phyloP scores from a whole-genome alignment of 2,113 vertebrate genomes.

The Lepus europaeus region DNA sequence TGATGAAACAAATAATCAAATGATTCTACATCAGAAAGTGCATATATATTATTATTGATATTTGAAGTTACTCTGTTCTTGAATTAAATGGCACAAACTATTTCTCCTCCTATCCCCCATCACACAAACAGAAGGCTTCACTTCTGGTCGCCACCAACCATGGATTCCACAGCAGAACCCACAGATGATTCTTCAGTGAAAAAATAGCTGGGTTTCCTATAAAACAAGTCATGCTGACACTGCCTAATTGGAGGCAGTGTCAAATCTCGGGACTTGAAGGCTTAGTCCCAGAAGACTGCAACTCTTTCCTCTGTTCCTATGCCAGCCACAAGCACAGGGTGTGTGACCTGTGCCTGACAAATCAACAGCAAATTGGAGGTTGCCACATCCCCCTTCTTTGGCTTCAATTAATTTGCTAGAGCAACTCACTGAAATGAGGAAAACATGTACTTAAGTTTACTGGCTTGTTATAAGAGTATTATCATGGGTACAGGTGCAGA shows the following conservation, averaged over 20 bases:
- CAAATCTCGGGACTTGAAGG: neutral
- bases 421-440: neutral
- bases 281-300: neutral
- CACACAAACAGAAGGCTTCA: neutral
- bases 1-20: neutral
- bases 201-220: neutral
- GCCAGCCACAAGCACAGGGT: neutral
- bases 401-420: neutral
- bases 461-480: neutral
- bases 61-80: neutral
- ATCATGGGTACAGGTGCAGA: neutral
- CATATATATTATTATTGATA: neutral
- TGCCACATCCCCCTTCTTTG: neutral
- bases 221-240: neutral
- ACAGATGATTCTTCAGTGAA: neutral
- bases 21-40: neutral
- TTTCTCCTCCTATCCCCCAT: neutral
- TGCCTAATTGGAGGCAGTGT: neutral
- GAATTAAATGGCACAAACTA: neutral
- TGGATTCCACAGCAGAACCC: neutral
- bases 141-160: neutral
- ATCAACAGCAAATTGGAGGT: no score
- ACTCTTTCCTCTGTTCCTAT: neutral
- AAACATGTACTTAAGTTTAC: neutral
- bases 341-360: neutral